These are phyloP conservation scores for Lepisosteus osseus DNA, from an alignment of 2,113 vertebrate species.

Conservation along the genomic window DNA sequence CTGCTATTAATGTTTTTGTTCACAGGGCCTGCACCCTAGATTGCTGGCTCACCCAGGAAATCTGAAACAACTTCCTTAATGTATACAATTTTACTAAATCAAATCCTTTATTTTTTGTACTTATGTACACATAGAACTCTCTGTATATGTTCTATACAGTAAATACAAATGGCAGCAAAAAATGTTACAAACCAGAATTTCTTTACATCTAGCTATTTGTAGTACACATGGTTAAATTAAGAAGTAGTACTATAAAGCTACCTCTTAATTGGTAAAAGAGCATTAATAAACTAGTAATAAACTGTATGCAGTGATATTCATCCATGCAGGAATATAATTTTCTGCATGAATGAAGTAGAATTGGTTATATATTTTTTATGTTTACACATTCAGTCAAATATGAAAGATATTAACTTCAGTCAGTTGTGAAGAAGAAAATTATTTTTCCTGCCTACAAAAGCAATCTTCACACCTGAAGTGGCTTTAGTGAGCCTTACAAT, in stretches of 20 bases:
- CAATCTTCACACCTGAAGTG: conserved; percentile 57
- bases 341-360: conserved; percentile 32
- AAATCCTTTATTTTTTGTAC: too few species aligned
- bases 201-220: too few species aligned
- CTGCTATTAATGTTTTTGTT: too few species aligned
- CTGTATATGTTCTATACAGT: too few species aligned
- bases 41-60: too few species aligned
- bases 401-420: background rate
- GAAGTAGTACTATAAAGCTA: conserved; percentile 20
- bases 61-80: too few species aligned
- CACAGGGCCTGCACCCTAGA: too few species aligned
- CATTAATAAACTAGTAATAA: conserved; percentile 46
- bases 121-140: too few species aligned
- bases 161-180: too few species aligned
- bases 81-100: too few species aligned
- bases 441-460: conserved; percentile 55
- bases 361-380: conserved; percentile 25
- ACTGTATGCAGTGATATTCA: conserved; percentile 34
- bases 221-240: conserved; percentile 7
- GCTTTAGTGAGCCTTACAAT: conserved; percentile 13
- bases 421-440: conserved; percentile 33
- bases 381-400: conserved; percentile 22
- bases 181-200: too few species aligned
- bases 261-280: conserved; percentile 9
- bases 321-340: conserved; percentile 29